These are phyloP conservation scores for Schizopygopsis pylzovi DNA, from an alignment of 2,797 vertebrate genomes.

Conservation along the genomic window DNA sequence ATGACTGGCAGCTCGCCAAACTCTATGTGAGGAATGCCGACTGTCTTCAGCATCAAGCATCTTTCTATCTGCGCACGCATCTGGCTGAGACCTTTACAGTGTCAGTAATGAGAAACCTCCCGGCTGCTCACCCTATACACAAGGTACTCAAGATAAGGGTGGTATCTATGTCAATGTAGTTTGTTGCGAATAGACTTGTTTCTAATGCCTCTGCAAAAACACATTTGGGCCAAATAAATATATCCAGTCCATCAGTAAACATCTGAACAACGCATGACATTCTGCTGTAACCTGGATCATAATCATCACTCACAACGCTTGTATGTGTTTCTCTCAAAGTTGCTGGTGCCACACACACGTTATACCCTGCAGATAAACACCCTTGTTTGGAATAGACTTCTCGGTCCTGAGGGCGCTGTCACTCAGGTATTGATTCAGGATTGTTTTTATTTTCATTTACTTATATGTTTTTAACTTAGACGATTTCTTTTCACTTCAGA, in stretches of 20 bases:
- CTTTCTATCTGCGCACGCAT: conserved; percentile 69
- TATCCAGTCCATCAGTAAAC: not conserved
- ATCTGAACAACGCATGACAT: not conserved
- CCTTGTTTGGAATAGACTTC: conserved; percentile 1
- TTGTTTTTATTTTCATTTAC: not conserved
- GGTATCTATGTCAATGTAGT: not conserved
- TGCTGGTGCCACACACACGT: conserved; percentile 67
- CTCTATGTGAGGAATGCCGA: conserved; percentile 71
- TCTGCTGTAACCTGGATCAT: not conserved
- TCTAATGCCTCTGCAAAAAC: not conserved
- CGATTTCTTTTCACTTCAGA: conserved; percentile 8
- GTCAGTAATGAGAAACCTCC: conserved; percentile 60
- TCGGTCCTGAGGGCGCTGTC: not conserved
- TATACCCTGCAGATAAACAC: conserved; percentile 65
- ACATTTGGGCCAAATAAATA: too few relatives aligned
- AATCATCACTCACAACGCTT: not conserved
- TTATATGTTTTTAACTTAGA: not conserved
- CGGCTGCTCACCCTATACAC: conserved; percentile 72
- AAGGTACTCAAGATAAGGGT: conserved; percentile 65
- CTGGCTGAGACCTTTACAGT: conserved; percentile 71
- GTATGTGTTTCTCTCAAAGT: conserved; percentile 25
- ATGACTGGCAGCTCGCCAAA: conserved; percentile 45
- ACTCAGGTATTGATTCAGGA: conserved; percentile 3
- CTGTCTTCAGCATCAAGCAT: conserved; percentile 55
- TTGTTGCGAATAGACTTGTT: not conserved